Evolutionary conservation across 2,888 invertebrate species (phyloP).

Genomic region (Parapristionchus giblindavisi): DNA sequence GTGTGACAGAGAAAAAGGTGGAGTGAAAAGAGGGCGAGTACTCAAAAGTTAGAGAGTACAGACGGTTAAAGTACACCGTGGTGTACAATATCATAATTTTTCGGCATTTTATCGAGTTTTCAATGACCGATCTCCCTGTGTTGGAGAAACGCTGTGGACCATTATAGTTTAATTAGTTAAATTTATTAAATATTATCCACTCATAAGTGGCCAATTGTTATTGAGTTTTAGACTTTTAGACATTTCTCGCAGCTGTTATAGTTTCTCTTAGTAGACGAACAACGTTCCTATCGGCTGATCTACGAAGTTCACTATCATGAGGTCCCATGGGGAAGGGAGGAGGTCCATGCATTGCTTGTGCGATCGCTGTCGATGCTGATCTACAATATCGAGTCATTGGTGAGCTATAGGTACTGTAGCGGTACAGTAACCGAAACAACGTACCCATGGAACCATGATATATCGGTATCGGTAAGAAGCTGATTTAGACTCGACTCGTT

Average conservation of each 20-base stretch:
- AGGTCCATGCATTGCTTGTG: background rate
- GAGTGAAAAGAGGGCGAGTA: too few relatives aligned
- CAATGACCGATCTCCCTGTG: too few relatives aligned
- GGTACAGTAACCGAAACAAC: background rate
- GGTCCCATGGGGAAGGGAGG: constrained; percentile 37
- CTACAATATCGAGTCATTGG: background rate
- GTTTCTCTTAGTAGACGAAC: background rate
- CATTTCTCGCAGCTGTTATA: background rate
- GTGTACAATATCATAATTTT: too few relatives aligned
- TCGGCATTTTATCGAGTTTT: too few relatives aligned
- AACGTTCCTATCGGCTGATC: constrained; percentile 17
- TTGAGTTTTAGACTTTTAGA: too few relatives aligned
- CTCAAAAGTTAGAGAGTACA: too few relatives aligned
- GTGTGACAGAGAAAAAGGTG: too few relatives aligned
- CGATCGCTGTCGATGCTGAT: constrained; percentile 17
- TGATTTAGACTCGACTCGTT: constrained; percentile 15
- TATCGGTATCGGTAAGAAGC: background rate
- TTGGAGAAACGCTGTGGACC: too few relatives aligned
- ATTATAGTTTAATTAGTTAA: too few relatives aligned
- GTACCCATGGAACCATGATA: constrained; percentile 32
- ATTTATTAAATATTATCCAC: too few relatives aligned
- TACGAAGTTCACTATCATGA: constrained; percentile 17
- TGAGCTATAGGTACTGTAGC: background rate
- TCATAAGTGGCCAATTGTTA: too few relatives aligned
- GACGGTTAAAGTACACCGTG: too few relatives aligned